These are phyloP conservation scores for Nebria salina DNA, from an alignment of 2,888 invertebrate genomes.

Conservation along the genomic window DNA sequence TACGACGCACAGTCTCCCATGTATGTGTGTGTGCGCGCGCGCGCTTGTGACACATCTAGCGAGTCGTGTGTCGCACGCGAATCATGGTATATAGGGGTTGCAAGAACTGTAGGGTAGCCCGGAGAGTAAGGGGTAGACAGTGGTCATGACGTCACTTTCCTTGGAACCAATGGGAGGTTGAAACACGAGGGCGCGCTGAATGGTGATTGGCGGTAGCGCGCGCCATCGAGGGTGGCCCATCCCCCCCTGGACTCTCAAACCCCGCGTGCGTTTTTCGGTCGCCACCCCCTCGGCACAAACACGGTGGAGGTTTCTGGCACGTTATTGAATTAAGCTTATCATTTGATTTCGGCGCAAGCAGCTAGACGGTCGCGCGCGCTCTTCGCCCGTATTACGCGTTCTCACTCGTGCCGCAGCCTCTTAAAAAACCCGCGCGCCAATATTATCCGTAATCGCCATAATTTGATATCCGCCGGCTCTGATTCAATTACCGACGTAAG, in stretches of 20 bases:
- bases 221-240: slow-evolving; percentile 49
- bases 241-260: slow-evolving; percentile 47
- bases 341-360: slow-evolving; percentile 70
- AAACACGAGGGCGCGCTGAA: slow-evolving; percentile 49
- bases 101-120: slow-evolving; percentile 57
- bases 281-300: slow-evolving; percentile 59
- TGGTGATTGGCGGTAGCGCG: slow-evolving; percentile 46
- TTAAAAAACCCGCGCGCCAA: slow-evolving; percentile 60
- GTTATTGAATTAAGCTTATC: slow-evolving; percentile 85
- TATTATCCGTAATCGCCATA: slow-evolving; percentile 63
- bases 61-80: slow-evolving; percentile 53
- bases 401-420: slow-evolving; percentile 53
- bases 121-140: slow-evolving; percentile 51
- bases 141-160: slow-evolving; percentile 52
- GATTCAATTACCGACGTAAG: slow-evolving; percentile 59
- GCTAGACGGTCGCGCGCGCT: slow-evolving; percentile 61
- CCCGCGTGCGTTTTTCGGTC: slow-evolving; percentile 53
- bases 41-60: slow-evolving; percentile 51
- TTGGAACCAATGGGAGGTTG: slow-evolving; percentile 7
- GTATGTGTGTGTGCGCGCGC: slow-evolving; percentile 49
- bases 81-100: slow-evolving; percentile 53
- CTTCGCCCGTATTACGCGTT: slow-evolving; percentile 55
- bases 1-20: slow-evolving; percentile 53
- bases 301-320: slow-evolving; percentile 58
- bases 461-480: slow-evolving; percentile 61